A percentile compares a stretch with the other conserved stretches of the same genome.
phyloP scores from a whole-genome alignment of 2,888 invertebrate genomes.

The Piscicola geometra region DNA sequence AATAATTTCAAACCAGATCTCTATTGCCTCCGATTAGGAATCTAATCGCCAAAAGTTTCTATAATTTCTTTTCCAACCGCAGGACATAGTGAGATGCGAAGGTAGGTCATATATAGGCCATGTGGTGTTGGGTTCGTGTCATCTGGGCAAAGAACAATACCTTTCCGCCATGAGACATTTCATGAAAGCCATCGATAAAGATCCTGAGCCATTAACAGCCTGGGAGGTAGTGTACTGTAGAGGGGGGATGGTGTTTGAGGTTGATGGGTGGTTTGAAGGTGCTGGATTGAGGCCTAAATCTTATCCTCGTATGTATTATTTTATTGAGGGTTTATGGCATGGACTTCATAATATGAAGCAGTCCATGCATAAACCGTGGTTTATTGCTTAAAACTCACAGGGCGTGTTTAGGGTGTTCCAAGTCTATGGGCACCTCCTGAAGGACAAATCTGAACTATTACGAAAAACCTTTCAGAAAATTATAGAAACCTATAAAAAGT shows the following conservation, averaged over 20 bases:
- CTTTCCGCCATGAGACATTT: neutral
- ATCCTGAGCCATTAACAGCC: neutral
- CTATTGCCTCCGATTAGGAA: too few species aligned
- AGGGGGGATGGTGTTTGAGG: neutral
- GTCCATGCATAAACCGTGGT: too few species aligned
- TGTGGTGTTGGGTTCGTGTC: neutral
- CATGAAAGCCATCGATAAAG: constrained; percentile 9
- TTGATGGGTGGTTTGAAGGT: neutral
- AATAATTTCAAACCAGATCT: too few species aligned
- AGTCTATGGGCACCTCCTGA: neutral
- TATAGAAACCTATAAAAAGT: neutral
- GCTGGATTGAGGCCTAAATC: neutral
- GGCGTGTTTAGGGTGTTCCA: too few species aligned
- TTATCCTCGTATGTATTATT: too few species aligned
- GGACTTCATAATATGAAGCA: too few species aligned
- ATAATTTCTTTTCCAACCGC: too few species aligned
- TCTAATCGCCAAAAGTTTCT: too few species aligned
- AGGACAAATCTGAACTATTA: neutral
- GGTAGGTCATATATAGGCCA: too few species aligned
- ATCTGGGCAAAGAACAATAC: neutral
- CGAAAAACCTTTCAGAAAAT: neutral
- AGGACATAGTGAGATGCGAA: too few species aligned
- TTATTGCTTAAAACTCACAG: too few species aligned
- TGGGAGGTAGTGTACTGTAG: neutral
- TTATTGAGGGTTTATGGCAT: too few species aligned